Evolutionary conservation across 1,140 invertebrate genomes (phyloP).

Genomic region (Drosophila lacteicornis): DNA sequence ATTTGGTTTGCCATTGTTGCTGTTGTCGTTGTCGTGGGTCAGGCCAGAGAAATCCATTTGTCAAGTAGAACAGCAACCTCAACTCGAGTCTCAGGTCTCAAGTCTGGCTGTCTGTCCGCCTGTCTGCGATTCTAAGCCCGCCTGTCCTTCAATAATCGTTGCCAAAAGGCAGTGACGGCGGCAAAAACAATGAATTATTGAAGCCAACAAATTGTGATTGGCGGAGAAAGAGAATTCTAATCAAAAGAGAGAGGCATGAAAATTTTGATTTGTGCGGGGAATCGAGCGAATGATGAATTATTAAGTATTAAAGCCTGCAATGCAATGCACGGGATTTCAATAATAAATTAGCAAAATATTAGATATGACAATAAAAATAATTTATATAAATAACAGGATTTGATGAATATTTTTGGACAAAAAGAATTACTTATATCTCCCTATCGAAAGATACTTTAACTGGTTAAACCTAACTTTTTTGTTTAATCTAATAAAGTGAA

Average conservation of each 20-base stretch:
- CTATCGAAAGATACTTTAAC: too few species aligned
- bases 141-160: slow-evolving; percentile 58
- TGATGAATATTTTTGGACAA: too few species aligned
- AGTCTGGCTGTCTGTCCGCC: slow-evolving; percentile 37
- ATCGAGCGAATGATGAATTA: slow-evolving; percentile 32
- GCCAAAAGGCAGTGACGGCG: slow-evolving; percentile 43
- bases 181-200: slow-evolving; percentile 56
- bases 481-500: too few species aligned
- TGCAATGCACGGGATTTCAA: not conserved
- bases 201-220: slow-evolving; percentile 47
- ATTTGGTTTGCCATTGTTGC: slow-evolving; percentile 31
- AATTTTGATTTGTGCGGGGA: slow-evolving; percentile 30
- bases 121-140: slow-evolving; percentile 35
- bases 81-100: slow-evolving; percentile 52
- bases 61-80: slow-evolving; percentile 64
- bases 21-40: slow-evolving; percentile 18
- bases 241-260: slow-evolving; percentile 41
- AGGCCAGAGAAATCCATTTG: slow-evolving; percentile 69
- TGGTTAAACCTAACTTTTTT: too few species aligned
- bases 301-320: not conserved
- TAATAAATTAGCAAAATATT: slow-evolving; percentile 1
- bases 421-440: too few species aligned
- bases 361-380: not conserved
- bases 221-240: slow-evolving; percentile 49
- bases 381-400: not conserved